Evolutionary conservation across 2,888 invertebrate genomes (phyloP).

Genomic region (Synanthedon andrenaeformis): DNA sequence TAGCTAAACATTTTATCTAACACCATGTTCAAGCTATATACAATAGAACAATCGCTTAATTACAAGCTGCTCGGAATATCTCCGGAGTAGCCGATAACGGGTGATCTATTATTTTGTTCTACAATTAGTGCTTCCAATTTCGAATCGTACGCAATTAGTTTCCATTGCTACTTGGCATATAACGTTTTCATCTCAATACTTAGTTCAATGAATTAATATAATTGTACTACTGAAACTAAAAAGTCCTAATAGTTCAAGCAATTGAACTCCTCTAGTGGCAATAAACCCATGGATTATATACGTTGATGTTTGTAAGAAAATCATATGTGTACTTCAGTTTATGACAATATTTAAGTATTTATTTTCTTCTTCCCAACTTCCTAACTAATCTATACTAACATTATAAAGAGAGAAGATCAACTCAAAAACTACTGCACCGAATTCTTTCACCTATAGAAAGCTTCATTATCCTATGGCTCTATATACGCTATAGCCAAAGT

Average conservation of each 20-base stretch:
- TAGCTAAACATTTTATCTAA: neutral
- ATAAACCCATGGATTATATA: neutral
- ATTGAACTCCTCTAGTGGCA: too few relatives aligned
- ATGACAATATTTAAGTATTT: too few relatives aligned
- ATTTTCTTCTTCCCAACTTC: too few relatives aligned
- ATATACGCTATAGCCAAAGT: too few relatives aligned
- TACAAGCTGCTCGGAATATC: slow-evolving; percentile 7
- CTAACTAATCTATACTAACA: too few relatives aligned
- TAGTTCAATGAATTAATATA: neutral
- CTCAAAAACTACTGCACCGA: too few relatives aligned
- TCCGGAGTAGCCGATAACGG: slow-evolving; percentile 26
- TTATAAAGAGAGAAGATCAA: too few relatives aligned
- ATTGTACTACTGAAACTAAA: too few relatives aligned
- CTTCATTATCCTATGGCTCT: too few relatives aligned
- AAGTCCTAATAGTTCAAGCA: too few relatives aligned
- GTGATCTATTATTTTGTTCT: slow-evolving; percentile 48
- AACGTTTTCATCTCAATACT: neutral
- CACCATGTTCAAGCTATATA: neutral
- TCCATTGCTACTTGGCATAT: neutral
- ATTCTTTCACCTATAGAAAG: too few relatives aligned
- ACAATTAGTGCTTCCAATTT: slow-evolving; percentile 42
- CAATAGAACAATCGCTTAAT: neutral
- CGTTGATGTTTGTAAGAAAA: neutral
- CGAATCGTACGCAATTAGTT: slow-evolving; percentile 19
- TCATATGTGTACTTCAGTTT: neutral